Evolutionary conservation across 2,113 vertebrate genomes (phyloP).

Genomic region (Perccottus glenii): DNA sequence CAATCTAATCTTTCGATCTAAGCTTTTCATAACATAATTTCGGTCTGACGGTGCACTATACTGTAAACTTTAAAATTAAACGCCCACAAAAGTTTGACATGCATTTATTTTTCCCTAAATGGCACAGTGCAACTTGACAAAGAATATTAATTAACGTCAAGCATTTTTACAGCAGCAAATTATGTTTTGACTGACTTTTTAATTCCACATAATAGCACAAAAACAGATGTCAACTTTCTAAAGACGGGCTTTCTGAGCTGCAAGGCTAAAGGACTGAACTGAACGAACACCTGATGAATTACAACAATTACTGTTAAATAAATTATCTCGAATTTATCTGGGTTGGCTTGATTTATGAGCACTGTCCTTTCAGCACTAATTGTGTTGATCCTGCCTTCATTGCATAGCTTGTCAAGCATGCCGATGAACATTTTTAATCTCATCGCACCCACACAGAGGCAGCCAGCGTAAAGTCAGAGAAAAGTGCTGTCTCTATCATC

Average conservation of each 20-base stretch:
- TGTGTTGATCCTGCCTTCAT: constrained; percentile 9
- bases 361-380: constrained; percentile 4
- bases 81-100: background rate
- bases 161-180: background rate
- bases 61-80: background rate
- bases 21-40: no score
- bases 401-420: constrained; percentile 10
- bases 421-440: constrained; percentile 6
- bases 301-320: constrained; percentile 9
- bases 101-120: background rate
- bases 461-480: background rate
- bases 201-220: constrained; percentile 5
- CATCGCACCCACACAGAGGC: background rate
- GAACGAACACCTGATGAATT: constrained; percentile 4
- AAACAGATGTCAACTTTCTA: constrained; percentile 1
- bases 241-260: background rate
- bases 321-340: background rate
- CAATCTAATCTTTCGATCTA: no score
- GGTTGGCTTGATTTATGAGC: constrained; percentile 9
- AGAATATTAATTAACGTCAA: background rate
- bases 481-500: constrained; percentile 15
- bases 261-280: background rate
- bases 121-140: background rate
- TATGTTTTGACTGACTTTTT: constrained; percentile 7
- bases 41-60: no score